These are phyloP conservation scores for Entelurus aequoreus DNA, from an alignment of 2,113 vertebrate genomes.

Conservation along the genomic window DNA sequence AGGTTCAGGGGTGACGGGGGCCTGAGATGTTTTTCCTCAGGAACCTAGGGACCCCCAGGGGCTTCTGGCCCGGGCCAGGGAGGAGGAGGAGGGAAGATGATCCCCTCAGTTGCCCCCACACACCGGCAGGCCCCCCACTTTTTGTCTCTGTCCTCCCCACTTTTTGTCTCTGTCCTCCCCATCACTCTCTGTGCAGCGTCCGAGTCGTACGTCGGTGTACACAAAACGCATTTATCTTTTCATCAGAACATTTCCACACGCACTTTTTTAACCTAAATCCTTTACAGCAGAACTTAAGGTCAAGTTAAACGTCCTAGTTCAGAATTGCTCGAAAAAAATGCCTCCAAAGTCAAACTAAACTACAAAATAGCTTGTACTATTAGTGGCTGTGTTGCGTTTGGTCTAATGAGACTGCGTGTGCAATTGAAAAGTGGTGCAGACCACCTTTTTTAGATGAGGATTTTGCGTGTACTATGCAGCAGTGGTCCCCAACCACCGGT, in stretches of 20 bases:
- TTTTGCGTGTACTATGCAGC: too few species aligned
- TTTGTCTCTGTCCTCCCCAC: slow-evolving; percentile 25
- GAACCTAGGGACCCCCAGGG: slow-evolving; percentile 85
- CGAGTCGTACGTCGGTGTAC: slow-evolving; percentile 80
- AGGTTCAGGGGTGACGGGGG: slow-evolving; percentile 97
- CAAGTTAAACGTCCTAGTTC: too few species aligned
- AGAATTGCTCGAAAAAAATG: too few species aligned
- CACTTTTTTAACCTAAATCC: slow-evolving; percentile 80
- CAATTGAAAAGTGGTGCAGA: too few species aligned
- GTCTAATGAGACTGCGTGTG: too few species aligned
- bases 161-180: slow-evolving; percentile 28
- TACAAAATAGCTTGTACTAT: too few species aligned
- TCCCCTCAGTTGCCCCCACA: slow-evolving; percentile 70
- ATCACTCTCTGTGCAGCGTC: slow-evolving; percentile 8
- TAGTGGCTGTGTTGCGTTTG: too few species aligned
- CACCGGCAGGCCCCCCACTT: slow-evolving; percentile 23
- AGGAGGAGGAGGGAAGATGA: slow-evolving; percentile 63
- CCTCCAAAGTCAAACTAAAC: too few species aligned
- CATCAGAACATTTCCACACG: slow-evolving; percentile 39
- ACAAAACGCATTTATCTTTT: slow-evolving; percentile 61
- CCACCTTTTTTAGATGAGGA: too few species aligned
- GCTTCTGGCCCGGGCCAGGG: slow-evolving; percentile 72
- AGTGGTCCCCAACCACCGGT: too few species aligned
- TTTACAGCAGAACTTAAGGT: slow-evolving; percentile 18
- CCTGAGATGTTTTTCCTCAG: slow-evolving; percentile 90